Evolutionary conservation across 2,797 vertebrate species (phyloP).

Genomic region (Petrocephalus schoutedeni): DNA sequence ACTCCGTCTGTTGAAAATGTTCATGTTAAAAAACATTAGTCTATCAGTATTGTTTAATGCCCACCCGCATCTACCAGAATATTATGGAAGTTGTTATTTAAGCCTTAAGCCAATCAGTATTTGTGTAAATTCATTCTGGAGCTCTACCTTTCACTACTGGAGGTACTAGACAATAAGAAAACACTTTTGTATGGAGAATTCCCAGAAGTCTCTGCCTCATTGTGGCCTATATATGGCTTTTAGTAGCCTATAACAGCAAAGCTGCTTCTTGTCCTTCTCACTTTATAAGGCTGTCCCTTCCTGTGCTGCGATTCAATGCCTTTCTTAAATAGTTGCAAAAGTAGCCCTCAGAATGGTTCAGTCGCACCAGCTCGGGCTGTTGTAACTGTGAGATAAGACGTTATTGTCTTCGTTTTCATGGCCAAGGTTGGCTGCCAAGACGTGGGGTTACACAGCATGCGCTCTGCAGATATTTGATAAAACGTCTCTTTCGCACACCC

Average conservation of each 20-base stretch:
- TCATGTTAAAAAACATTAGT: neutral
- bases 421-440: neutral
- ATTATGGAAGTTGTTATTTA: neutral
- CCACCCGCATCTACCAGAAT: neutral
- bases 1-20: neutral
- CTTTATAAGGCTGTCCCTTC: neutral
- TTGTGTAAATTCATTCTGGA: neutral
- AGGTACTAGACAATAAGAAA: neutral
- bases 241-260: neutral
- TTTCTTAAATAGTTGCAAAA: neutral
- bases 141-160: neutral
- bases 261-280: neutral
- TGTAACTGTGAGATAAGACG: neutral
- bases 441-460: neutral
- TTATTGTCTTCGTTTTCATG: neutral
- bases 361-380: neutral
- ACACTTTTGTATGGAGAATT: neutral
- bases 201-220: neutral
- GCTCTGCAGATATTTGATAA: neutral
- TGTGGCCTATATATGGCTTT: neutral
- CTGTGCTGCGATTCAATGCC: neutral
- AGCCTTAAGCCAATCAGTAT: neutral
- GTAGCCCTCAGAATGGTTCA: neutral
- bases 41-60: neutral
- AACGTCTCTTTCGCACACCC: neutral